phyloP scores from a whole-genome alignment of 2,888 invertebrate species.

The Scaptomyza reducta region DNA sequence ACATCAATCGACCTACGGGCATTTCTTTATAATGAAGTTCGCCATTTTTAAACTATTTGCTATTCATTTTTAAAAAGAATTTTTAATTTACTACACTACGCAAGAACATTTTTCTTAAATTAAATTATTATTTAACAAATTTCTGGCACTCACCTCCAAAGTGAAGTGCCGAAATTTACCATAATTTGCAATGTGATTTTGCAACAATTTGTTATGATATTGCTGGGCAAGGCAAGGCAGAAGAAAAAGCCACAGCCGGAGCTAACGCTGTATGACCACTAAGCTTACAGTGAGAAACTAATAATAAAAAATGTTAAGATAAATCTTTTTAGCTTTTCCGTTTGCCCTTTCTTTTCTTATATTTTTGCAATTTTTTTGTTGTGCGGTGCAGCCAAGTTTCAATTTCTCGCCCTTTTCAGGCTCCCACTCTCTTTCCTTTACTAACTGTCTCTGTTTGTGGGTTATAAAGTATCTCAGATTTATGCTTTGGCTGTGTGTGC shows the following conservation, averaged over 20 bases:
- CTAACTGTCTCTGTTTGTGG: constrained; percentile 24
- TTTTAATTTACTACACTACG: too few relatives aligned
- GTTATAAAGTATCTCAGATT: constrained; percentile 66
- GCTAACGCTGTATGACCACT: constrained; percentile 58
- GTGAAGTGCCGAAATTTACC: constrained; percentile 67
- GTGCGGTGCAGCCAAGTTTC: constrained; percentile 45
- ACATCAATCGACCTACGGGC: too few relatives aligned
- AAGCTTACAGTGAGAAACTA: constrained; percentile 62
- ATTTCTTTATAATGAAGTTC: too few relatives aligned
- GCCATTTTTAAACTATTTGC: too few relatives aligned
- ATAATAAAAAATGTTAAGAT: constrained; percentile 78
- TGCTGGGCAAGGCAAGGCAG: constrained; percentile 20
- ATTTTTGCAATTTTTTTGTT: not conserved
- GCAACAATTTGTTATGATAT: constrained; percentile 61
- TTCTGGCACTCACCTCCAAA: constrained; percentile 58
- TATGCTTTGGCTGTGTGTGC: constrained; percentile 54
- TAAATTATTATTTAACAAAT: constrained; percentile 4
- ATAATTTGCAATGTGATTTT: constrained; percentile 72
- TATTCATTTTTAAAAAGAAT: too few relatives aligned
- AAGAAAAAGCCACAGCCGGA: not conserved
- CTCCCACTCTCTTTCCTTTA: not conserved
- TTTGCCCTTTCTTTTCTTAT: constrained; percentile 9
- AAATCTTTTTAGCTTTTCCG: constrained; percentile 63
- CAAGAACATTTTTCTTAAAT: too few relatives aligned
- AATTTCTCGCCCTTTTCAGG: constrained; percentile 39